Conservation (phyloP, 2,888 invertebrate genomes). For the Cheilosia grossa region DNA sequence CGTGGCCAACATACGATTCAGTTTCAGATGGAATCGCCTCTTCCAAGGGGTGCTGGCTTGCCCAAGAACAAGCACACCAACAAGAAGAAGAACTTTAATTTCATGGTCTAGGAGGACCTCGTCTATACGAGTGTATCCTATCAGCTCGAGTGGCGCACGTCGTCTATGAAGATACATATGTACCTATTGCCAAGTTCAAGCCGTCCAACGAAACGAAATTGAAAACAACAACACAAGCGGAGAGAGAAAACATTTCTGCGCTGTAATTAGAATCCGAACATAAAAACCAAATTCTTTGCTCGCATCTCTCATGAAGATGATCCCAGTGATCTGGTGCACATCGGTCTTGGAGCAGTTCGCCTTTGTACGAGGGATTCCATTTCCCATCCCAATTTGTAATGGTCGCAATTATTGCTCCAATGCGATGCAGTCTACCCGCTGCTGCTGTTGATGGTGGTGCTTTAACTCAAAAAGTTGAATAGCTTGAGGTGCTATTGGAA, state of each 20-base stretch:
- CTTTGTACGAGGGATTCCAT: constrained; percentile 55
- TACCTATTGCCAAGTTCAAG: too few species aligned
- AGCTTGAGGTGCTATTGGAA: constrained; percentile 69
- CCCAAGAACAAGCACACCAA: constrained; percentile 41
- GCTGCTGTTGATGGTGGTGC: constrained; percentile 13
- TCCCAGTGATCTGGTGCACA: constrained; percentile 67
- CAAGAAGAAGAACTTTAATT: constrained; percentile 63
- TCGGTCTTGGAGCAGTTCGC: constrained; percentile 22
- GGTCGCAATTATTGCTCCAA: constrained; percentile 68
- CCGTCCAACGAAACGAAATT: constrained; percentile 60
- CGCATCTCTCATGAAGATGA: constrained; percentile 65
- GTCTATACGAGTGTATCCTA: constrained; percentile 21
- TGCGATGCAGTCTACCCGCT: not conserved
- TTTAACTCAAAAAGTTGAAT: constrained; percentile 55
- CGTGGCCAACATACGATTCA: constrained; percentile 41
- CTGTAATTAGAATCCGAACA: constrained; percentile 74
- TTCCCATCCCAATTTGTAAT: constrained; percentile 72
- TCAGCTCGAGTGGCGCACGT: constrained; percentile 52
- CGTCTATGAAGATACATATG: not conserved
- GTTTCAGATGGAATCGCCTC: constrained; percentile 61
- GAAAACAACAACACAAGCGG: constrained; percentile 55
- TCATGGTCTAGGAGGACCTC: constrained; percentile 69
- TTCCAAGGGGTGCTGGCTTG: constrained; percentile 61
- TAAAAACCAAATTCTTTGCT: constrained; percentile 71
- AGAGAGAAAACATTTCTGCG: constrained; percentile 60